A percentile compares a stretch with the other conserved stretches of the same genome.
Conservation (phyloP, 2,113 vertebrate species). For the Polyodon spathula region DNA sequence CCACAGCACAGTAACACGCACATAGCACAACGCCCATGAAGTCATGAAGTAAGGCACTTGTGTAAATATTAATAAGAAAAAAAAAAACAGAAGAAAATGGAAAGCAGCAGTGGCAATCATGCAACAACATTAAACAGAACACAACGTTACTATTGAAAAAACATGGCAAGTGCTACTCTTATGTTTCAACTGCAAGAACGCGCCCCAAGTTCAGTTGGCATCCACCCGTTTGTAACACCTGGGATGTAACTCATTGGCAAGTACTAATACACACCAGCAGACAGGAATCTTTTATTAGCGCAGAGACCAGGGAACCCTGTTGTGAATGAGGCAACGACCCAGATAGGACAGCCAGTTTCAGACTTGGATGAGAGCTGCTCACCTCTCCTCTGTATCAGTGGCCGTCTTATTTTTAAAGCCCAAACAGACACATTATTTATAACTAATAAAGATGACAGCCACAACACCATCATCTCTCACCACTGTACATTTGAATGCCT, state of each 20-base stretch:
- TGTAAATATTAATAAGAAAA: conserved; percentile 8
- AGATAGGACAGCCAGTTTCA: background rate
- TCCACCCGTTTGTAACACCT: background rate
- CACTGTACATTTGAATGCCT: background rate
- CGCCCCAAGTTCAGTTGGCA: background rate
- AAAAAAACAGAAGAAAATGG: background rate
- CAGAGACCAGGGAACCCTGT: background rate
- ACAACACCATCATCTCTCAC: conserved; percentile 1
- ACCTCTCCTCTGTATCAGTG: too few relatives aligned
- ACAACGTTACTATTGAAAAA: conserved; percentile 1
- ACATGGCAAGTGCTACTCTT: background rate
- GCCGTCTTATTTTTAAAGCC: too few relatives aligned
- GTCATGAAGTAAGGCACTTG: conserved; percentile 17
- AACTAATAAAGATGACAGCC: conserved; percentile 4
- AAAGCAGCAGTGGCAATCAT: background rate
- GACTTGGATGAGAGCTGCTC: background rate
- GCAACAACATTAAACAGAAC: background rate
- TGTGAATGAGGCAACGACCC: background rate
- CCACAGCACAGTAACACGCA: background rate
- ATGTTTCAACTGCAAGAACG: background rate
- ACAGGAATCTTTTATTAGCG: background rate
- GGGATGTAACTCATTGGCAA: background rate
- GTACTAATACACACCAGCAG: background rate
- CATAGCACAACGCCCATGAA: conserved; percentile 4
- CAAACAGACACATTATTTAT: background rate